Percentiles rank a stretch among this genome's conserved stretches.
Evolutionary conservation across 2,888 invertebrate genomes (phyloP).

Genomic region (Xanthorhoe designata): DNA sequence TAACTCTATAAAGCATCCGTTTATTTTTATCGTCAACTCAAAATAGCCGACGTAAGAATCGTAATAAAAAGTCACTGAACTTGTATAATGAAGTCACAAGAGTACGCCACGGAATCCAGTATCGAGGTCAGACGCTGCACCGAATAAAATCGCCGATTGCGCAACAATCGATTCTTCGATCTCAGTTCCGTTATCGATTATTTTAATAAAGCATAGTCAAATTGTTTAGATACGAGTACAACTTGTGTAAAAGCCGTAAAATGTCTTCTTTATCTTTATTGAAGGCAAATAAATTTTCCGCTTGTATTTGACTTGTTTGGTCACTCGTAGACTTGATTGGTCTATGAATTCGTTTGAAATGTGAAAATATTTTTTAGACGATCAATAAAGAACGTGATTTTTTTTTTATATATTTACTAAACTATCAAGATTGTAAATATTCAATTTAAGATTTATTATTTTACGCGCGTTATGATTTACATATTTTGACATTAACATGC

Average conservation of each 20-base stretch:
- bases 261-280: constrained; percentile 15
- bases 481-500: background rate
- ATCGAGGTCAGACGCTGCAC: constrained; percentile 65
- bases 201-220: constrained; percentile 61
- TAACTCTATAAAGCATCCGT: constrained; percentile 38
- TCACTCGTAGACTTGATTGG: background rate
- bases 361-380: background rate
- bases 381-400: background rate
- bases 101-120: constrained; percentile 55
- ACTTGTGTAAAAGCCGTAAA: constrained; percentile 21
- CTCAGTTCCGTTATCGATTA: constrained; percentile 66
- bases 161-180: constrained; percentile 64
- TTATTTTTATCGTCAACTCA: constrained; percentile 45
- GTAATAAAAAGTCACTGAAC: constrained; percentile 61
- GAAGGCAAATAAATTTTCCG: background rate
- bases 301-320: background rate
- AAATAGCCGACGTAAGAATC: constrained; percentile 50
- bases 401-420: background rate
- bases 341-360: background rate
- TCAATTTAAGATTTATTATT: background rate
- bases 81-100: constrained; percentile 64
- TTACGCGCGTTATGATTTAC: background rate
- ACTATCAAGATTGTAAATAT: background rate
- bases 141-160: constrained; percentile 71
- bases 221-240: constrained; percentile 50